Evolutionary conservation across 2,113 vertebrate genomes (phyloP).

Genomic region (Planiliza haematocheilus): DNA sequence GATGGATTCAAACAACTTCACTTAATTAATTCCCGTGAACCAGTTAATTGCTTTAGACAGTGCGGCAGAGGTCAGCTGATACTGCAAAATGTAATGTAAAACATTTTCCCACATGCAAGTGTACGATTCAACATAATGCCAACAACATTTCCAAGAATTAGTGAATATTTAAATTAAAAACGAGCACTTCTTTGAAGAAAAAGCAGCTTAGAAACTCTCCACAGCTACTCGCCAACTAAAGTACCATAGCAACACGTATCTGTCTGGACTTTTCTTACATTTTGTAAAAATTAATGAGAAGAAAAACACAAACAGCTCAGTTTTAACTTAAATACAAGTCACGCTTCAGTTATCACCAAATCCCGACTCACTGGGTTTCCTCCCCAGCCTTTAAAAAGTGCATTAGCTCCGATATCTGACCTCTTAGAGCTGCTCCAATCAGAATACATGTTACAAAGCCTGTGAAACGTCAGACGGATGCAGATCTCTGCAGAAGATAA

Average conservation of each 20-base stretch:
- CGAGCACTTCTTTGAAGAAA: too few species aligned
- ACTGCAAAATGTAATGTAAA: background rate
- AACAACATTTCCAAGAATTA: background rate
- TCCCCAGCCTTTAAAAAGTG: slow-evolving; percentile 24
- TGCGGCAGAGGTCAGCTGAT: slow-evolving; percentile 14
- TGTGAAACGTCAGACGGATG: background rate
- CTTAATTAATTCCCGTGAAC: background rate
- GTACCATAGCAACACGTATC: background rate
- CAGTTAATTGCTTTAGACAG: background rate
- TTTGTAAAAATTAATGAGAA: too few species aligned
- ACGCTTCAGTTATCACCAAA: slow-evolving; percentile 4
- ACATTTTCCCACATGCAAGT: background rate
- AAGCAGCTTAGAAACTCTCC: too few species aligned
- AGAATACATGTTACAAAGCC: background rate
- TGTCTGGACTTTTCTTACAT: background rate
- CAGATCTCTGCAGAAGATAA: background rate
- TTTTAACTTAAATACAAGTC: background rate
- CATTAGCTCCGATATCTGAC: slow-evolving; percentile 9
- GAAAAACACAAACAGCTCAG: background rate
- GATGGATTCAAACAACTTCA: background rate
- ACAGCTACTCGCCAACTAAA: background rate
- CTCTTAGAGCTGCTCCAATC: slow-evolving; percentile 32
- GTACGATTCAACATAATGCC: background rate
- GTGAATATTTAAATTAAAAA: background rate
- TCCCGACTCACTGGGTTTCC: slow-evolving; percentile 24